Evolutionary conservation across 2,888 invertebrate species (phyloP).

Genomic region (Callyntrura sp.): DNA sequence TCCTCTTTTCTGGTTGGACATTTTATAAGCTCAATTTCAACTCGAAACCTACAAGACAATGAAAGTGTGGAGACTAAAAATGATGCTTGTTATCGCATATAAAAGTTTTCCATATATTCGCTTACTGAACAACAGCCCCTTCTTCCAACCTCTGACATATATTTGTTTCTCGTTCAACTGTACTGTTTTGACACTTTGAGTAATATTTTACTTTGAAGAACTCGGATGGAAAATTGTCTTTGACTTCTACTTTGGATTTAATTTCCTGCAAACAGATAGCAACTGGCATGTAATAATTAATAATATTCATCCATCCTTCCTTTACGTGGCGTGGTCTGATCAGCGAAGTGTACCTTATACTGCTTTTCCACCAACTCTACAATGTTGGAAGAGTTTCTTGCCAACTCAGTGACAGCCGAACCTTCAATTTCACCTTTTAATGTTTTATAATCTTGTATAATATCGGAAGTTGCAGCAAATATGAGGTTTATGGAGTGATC

Average conservation of each 20-base stretch:
- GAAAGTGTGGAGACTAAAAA: no score
- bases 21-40: constrained; percentile 73
- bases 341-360: constrained; percentile 90
- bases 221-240: constrained; percentile 65
- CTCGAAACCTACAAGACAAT: constrained; percentile 67
- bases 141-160: constrained; percentile 60
- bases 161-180: constrained; percentile 47
- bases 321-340: no score
- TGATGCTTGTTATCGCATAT: no score
- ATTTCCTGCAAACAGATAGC: constrained; percentile 72
- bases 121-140: constrained; percentile 61
- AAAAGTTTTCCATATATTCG: no score
- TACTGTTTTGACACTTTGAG: constrained; percentile 53
- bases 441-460: constrained; percentile 92
- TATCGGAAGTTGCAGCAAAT: constrained; percentile 95
- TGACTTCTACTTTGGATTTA: constrained; percentile 71
- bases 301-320: neutral
- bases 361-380: constrained; percentile 97
- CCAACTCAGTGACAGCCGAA: constrained; percentile 94
- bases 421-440: constrained; percentile 96
- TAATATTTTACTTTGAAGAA: constrained; percentile 72
- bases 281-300: no score
- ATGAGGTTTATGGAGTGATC: constrained; percentile 98
- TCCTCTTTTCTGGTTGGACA: constrained; percentile 68
- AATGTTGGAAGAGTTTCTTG: constrained; percentile 97